Evolutionary conservation across 2,888 invertebrate genomes (phyloP).

Genomic region (Alitta virens): DNA sequence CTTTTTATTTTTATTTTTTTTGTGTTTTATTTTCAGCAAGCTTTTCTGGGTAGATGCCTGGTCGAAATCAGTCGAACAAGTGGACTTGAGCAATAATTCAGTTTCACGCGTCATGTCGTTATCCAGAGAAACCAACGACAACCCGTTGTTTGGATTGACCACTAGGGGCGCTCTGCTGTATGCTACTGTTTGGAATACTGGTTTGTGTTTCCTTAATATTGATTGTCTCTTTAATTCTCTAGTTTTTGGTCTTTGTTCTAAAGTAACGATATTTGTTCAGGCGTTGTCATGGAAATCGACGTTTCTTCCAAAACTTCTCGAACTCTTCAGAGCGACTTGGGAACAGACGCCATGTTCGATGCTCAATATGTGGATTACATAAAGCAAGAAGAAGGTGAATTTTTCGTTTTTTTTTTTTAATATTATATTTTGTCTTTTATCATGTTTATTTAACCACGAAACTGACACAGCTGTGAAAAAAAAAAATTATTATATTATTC

Average conservation of each 20-base stretch:
- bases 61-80: conserved; percentile 37
- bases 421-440: no score
- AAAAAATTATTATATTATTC: no score
- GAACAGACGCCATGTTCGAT: neutral
- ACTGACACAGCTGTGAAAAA: no score
- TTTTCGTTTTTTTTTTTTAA: no score
- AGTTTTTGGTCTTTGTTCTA: no score
- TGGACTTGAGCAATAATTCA: conserved; percentile 37
- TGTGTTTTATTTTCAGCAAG: conserved; percentile 23
- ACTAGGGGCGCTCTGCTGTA: conserved; percentile 41
- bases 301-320: no score
- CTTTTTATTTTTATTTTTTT: no score
- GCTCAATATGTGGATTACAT: neutral
- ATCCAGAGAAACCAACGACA: conserved; percentile 28
- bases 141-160: conserved; percentile 40
- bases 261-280: no score
- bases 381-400: neutral
- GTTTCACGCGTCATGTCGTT: conserved; percentile 35
- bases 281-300: no score
- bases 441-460: no score
- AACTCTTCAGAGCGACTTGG: neutral
- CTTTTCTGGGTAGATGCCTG: conserved; percentile 49
- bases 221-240: no score
- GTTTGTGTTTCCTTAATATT: neutral
- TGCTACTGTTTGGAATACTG: conserved; percentile 36